Percentiles rank a stretch among this genome's conserved stretches.
These are phyloP conservation scores for Crypturellus tataupa DNA, from an alignment of 2,797 vertebrate species.

Conservation along the genomic window DNA sequence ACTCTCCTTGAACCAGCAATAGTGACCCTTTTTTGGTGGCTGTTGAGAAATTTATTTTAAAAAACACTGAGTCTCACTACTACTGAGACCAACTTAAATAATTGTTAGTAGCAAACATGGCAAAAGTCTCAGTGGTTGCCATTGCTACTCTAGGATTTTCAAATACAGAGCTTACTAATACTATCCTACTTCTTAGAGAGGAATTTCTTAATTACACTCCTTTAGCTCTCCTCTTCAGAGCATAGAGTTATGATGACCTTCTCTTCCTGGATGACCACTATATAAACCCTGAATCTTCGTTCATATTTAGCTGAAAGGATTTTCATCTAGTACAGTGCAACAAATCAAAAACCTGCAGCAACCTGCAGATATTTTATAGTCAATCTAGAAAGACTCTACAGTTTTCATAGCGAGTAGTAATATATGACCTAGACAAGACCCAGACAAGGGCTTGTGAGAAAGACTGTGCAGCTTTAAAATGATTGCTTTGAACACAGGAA, in stretches of 20 bases:
- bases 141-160: not conserved
- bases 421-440: constrained; percentile 78
- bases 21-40: not conserved
- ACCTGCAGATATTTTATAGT: constrained; percentile 66
- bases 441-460: constrained; percentile 72
- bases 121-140: not conserved
- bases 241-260: constrained; percentile 39
- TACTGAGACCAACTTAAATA: not conserved
- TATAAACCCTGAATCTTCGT: constrained; percentile 55
- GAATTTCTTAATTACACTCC: constrained; percentile 27
- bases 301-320: constrained; percentile 75
- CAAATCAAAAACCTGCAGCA: constrained; percentile 73
- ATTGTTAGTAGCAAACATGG: not conserved
- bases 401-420: constrained; percentile 75
- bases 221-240: constrained; percentile 40
- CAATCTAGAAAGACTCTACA: constrained; percentile 69
- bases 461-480: constrained; percentile 69
- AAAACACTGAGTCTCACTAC: not conserved
- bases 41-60: not conserved
- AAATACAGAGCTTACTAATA: not conserved
- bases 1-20: not conserved
- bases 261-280: constrained; percentile 30
- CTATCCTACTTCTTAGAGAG: constrained; percentile 12
- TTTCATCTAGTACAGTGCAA: constrained; percentile 68
- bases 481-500: constrained; percentile 66